A percentile compares a stretch with the other conserved stretches of the same genome.
Conservation (phyloP, 2,888 invertebrate species). For the Gandaritis pyraliata region DNA sequence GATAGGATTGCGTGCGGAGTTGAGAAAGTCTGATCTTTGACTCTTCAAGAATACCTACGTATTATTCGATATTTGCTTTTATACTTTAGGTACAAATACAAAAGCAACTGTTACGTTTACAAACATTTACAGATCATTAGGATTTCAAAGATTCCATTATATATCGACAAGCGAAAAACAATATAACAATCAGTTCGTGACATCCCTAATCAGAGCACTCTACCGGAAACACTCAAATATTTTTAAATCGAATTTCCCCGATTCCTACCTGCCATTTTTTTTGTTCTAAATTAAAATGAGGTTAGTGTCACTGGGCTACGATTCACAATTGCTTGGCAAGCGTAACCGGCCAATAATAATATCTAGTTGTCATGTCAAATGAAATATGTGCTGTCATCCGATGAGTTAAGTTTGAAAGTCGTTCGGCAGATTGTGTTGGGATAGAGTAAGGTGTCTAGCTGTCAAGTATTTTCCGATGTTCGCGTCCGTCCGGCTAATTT, state of each 20-base stretch:
- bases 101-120: too few relatives aligned
- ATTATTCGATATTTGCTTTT: background rate
- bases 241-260: background rate
- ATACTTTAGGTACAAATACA: too few relatives aligned
- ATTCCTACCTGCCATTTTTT: background rate
- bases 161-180: background rate
- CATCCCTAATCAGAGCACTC: background rate
- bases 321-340: background rate
- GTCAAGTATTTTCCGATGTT: constrained; percentile 38
- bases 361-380: background rate
- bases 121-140: background rate
- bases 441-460: constrained; percentile 19
- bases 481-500: constrained; percentile 34
- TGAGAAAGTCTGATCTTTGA: constrained; percentile 6
- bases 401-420: background rate
- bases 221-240: background rate
- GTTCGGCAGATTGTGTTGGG: background rate
- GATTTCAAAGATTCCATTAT: background rate
- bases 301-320: too few relatives aligned
- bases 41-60: background rate
- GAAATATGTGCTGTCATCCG: background rate
- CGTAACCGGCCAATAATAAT: background rate
- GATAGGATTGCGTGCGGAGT: background rate
- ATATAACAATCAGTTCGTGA: background rate
- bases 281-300: background rate